Evolutionary conservation across 2,797 vertebrate species (phyloP), one percentile per base, ranked within the genome.

Genomic region (Cryptoprocta ferox): DNA sequence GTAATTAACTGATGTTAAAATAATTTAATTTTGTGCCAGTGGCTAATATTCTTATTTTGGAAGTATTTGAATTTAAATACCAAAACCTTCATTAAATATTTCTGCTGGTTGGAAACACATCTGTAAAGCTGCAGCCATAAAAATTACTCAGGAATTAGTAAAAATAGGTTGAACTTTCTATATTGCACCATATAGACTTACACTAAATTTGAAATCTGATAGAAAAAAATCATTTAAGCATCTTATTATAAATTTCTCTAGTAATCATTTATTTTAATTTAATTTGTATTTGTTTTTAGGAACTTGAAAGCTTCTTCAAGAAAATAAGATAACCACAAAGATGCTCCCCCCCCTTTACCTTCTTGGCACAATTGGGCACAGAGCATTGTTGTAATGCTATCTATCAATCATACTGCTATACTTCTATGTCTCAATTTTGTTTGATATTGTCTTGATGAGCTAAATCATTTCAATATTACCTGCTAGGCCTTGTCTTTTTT

Each of bases 21-120:
- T 83, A 73, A 91, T 83, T 88, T 91, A 83, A 93, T 71, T 65
- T 87, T 88, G 10, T 93, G 82, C 63, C 70, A 88, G 35, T 97
- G 61, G 75, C 86, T 97, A 63, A 73, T 53, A 63, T 42, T 85
- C 45, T 80, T 83, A 89, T 79, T 91, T 89, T 92, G 66, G 66
- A 61, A 89, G 66, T 48, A 76, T 32, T 86, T 89, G 26, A 95
- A 65, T 63, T 89, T 93, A 88, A 78, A 82, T 18, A 81, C 2
- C 32, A 48, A 95, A 95, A 86, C 16, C 2, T 82, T 86, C 70
- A 89, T 89, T 90, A 70, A 82, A 42, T 89, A 63, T 53, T 81
- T 90, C 50, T 35, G 76, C n/a, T 68, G 11, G 4, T 59, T 89
- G 42, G 39, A 8, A 85, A 85, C 13, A 80, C 8, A 19, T 12